Evolutionary conservation across 2,797 vertebrate species (phyloP).

Genomic region (Rhabdophis nuchalis): DNA sequence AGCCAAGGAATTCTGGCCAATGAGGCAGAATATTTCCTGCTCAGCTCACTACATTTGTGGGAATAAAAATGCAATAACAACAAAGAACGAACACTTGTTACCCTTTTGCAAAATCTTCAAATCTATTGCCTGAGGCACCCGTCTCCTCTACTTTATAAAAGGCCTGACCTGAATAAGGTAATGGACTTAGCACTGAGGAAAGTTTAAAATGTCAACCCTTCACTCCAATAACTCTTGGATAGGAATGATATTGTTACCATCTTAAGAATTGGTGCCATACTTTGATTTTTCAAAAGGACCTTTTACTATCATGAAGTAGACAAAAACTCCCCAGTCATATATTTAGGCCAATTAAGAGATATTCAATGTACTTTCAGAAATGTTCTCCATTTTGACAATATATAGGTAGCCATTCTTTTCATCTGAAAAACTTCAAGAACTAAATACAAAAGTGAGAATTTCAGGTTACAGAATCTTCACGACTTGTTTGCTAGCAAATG

Average conservation of each 20-base stretch:
- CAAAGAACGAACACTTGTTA: not conserved
- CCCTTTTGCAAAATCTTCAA: not conserved
- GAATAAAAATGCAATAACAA: not conserved
- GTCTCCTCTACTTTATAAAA: not conserved
- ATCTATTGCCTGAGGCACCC: not conserved
- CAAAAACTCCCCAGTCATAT: not conserved
- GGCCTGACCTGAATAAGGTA: not conserved
- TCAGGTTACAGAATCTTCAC: not conserved
- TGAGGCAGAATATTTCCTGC: not conserved
- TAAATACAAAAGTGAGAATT: not conserved
- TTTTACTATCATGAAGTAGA: not conserved
- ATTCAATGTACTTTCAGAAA: not conserved
- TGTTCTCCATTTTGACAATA: not conserved
- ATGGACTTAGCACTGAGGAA: not conserved
- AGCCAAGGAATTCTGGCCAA: not conserved
- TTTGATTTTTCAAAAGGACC: not conserved
- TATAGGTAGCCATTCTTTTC: not conserved
- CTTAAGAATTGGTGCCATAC: not conserved
- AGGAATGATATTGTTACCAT: not conserved
- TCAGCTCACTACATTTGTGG: not conserved
- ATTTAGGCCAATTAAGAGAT: not conserved
- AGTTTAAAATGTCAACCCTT: not conserved
- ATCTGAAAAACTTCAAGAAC: not conserved
- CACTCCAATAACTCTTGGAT: not conserved
- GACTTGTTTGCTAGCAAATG: not conserved